Evolutionary conservation across 1,140 invertebrate genomes (phyloP), one percentile per base, ranked within the genome.

Genomic region (Holcopasites calliopsidis): DNA sequence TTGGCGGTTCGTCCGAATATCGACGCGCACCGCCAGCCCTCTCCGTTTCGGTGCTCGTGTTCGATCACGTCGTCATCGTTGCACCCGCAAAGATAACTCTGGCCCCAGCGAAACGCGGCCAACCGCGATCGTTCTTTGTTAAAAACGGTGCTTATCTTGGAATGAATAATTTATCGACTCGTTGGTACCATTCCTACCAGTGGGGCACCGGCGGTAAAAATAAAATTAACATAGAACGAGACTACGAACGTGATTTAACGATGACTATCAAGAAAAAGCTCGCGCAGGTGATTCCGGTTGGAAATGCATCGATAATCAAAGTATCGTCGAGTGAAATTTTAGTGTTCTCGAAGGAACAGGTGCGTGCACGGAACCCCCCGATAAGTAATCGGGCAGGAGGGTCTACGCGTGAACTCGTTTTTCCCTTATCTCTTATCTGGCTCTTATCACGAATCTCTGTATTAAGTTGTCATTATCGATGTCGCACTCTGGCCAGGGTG

Each of bases 161-260:
- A 61, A 71, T 71, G 74, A 77, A 77, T 77, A 77, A 77, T 77
- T 77, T 60, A 77, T 77, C 49, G 57, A 38, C 35, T 42, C 68
- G 49, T 77, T 77, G 62, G 64, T 72, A 58, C 52, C 40, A 47
- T 23, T 16, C 28, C 42, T 6, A 8, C 13, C 49, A 38, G 52
- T 10, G 31, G 40, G 54, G 50, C 58, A 52, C 62, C 75, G 72
- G 57, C 58, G 69, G 33, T 47, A 16, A 77, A 72, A 64, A 77
- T 72, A 65, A 77, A 44, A 72, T 76, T 76, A 76, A 76, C 73
- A 61, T 70, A 68, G 61, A 76, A 21, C 64, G 35, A 60, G 40
- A 62, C 44, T 26, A 35, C 26, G 38, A 44, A 44, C n/a, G 73
- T 60, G 73, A 76, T 76, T 70, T 52, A 69, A 26, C 42, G 54